Percentiles rank a stretch among this genome's conserved stretches.
Evolutionary conservation across 2,888 invertebrate genomes (phyloP).

Genomic region (Pseudococcus viburni): DNA sequence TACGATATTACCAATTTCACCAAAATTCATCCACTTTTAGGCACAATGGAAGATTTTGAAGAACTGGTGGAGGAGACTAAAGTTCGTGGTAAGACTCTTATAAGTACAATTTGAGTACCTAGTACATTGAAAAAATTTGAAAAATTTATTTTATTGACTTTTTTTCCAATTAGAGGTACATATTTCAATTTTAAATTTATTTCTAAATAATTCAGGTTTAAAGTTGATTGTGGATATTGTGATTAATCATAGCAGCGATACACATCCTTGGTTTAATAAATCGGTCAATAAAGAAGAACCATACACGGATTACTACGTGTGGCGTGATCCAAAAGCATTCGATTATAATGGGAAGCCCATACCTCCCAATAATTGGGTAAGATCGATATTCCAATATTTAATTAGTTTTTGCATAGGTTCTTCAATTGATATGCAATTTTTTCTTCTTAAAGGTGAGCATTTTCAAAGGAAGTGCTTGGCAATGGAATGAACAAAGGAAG

Average conservation of each 20-base stretch:
- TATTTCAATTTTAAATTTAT: not conserved
- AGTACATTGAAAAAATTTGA: not conserved
- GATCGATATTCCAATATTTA: not conserved
- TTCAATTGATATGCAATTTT: not conserved
- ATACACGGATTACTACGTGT: conserved; percentile 84
- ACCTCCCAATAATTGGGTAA: too few species aligned
- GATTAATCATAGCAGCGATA: conserved; percentile 83
- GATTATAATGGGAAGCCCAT: conserved; percentile 69
- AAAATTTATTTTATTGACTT: too few species aligned
- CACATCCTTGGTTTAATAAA: too few species aligned
- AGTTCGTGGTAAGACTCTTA: conserved; percentile 69
- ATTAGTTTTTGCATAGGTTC: not conserved
- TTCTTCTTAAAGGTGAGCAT: conserved; percentile 39
- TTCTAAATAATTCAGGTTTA: not conserved
- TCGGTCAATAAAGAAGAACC: conserved; percentile 77
- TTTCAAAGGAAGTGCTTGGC: too few species aligned
- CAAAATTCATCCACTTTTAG: conserved; percentile 71
- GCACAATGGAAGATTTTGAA: too few species aligned
- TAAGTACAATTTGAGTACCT: not conserved
- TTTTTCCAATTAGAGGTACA: too few species aligned
- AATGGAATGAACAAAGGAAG: too few species aligned
- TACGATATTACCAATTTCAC: conserved; percentile 59
- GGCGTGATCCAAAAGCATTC: conserved; percentile 77
- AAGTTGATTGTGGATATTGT: conserved; percentile 70
- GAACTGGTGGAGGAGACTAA: conserved; percentile 72